A percentile compares a stretch with the other conserved stretches of the same genome.
These are phyloP conservation scores for Amphibalanus amphitrite DNA, from an alignment of 1,140 invertebrate genomes.

Conservation along the genomic window DNA sequence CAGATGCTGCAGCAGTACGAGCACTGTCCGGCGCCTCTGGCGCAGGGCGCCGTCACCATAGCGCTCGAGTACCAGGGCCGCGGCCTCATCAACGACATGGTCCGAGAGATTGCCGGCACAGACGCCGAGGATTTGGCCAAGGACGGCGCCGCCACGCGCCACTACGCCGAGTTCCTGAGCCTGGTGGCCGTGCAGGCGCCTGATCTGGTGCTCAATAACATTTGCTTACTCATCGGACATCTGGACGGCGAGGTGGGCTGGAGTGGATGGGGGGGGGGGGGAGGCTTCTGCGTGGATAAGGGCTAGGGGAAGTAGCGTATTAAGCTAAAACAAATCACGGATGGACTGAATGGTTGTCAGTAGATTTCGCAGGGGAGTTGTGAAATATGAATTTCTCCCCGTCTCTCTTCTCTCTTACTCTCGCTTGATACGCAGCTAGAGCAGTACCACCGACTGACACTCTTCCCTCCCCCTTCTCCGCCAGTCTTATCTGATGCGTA, in stretches of 20 bases:
- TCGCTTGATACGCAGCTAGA: no score
- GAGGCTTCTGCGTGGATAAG: no score
- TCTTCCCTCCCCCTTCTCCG: constrained; percentile 17
- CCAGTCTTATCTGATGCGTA: constrained; percentile 58
- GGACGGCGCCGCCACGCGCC: constrained; percentile 37
- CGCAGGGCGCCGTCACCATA: constrained; percentile 43
- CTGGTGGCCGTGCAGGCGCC: constrained; percentile 45
- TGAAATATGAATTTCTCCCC: no score
- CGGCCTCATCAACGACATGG: constrained; percentile 47
- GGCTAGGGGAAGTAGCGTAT: no score
- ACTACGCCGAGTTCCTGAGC: constrained; percentile 46
- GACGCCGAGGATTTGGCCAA: constrained; percentile 32
- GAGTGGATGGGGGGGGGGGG: no score
- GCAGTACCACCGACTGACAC: no score
- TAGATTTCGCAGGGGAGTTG: no score
- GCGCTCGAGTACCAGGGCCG: constrained; percentile 40
- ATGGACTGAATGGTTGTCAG: no score
- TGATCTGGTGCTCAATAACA: constrained; percentile 40
- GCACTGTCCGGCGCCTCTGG: constrained; percentile 44
- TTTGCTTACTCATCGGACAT: constrained; percentile 22
- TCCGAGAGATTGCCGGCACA: constrained; percentile 47
- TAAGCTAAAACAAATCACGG: no score
- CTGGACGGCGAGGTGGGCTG: constrained; percentile 13
- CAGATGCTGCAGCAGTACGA: constrained; percentile 57
- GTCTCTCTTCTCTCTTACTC: no score